These are phyloP conservation scores for Cryptus viduatorius DNA, from an alignment of 2,888 invertebrate species.

Conservation along the genomic window DNA sequence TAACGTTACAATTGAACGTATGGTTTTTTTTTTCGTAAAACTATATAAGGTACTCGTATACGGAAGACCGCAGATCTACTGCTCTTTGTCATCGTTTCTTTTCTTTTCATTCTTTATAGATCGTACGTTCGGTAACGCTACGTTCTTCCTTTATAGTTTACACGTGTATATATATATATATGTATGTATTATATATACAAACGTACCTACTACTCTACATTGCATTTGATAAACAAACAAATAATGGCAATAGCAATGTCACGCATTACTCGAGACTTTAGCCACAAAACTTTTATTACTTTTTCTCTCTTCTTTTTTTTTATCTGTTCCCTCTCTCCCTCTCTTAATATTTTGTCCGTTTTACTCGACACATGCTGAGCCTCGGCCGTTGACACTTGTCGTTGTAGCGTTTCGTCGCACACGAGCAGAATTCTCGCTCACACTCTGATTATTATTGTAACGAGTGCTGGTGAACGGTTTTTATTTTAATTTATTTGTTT, in stretches of 20 bases:
- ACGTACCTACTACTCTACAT: conserved; percentile 21
- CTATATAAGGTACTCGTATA: conserved; percentile 60
- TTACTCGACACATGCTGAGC: conserved; percentile 51
- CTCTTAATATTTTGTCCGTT: conserved; percentile 25
- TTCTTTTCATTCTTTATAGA: conserved; percentile 46
- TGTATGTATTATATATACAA: conserved; percentile 43
- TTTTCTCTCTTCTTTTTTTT: conserved; percentile 12
- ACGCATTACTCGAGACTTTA: conserved; percentile 60
- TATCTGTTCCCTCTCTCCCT: conserved; percentile 18
- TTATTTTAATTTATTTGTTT: conserved; percentile 25
- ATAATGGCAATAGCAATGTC: conserved; percentile 15
- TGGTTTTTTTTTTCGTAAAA: conserved; percentile 51
- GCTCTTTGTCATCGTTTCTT: conserved; percentile 58
- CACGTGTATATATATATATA: conserved; percentile 23
- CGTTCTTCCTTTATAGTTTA: conserved; percentile 56
- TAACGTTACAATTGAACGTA: conserved; percentile 49
- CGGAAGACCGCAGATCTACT: conserved; percentile 69
- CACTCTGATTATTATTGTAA: conserved; percentile 41
- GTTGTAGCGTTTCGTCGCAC: conserved; percentile 69
- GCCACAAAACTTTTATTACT: conserved; percentile 60
- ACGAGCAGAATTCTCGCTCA: conserved; percentile 60
- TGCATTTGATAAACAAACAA: conserved; percentile 10
- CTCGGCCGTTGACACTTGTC: conserved; percentile 69
- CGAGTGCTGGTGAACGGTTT: conserved; percentile 50
- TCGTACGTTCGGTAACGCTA: conserved; percentile 49